phyloP scores from a whole-genome alignment of 1,140 invertebrate genomes.

The Heterodera carotae region DNA sequence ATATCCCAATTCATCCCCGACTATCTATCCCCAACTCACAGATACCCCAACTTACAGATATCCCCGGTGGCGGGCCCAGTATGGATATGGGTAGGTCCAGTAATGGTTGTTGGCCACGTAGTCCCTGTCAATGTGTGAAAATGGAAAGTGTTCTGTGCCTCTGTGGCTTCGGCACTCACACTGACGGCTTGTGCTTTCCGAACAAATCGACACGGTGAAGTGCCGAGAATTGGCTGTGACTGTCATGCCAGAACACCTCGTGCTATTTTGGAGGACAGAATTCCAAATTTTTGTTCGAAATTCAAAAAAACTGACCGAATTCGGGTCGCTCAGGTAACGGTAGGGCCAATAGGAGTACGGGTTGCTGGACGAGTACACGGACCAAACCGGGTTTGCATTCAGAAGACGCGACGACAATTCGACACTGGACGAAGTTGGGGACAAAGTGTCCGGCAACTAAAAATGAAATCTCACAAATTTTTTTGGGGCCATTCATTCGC shows the following conservation, averaged over 20 bases:
- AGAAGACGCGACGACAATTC: conserved; percentile 12
- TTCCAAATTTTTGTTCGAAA: neutral
- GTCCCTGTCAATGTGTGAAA: conserved; percentile 15
- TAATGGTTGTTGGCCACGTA: conserved; percentile 28
- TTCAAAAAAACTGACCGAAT: conserved; percentile 16
- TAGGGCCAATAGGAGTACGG: conserved; percentile 29
- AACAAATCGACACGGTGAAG: conserved; percentile 16
- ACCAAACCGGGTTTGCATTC: conserved; percentile 21
- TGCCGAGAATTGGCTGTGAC: conserved; percentile 12
- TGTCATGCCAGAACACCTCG: conserved; percentile 23
- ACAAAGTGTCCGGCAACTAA: conserved; percentile 20
- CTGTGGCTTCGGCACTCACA: conserved; percentile 14
- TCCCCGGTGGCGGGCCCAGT: conserved; percentile 27
- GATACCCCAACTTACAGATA: conserved; percentile 33
- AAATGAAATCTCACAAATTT: neutral
- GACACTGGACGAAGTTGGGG: conserved; percentile 10
- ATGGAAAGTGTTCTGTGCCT: neutral
- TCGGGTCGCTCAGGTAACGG: conserved; percentile 24
- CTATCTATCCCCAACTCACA: too few species aligned
- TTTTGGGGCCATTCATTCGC: neutral
- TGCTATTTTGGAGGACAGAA: neutral
- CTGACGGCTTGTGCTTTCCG: conserved; percentile 21
- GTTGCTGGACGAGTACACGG: conserved; percentile 18
- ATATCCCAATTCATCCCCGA: too few species aligned
- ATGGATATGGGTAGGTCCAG: conserved; percentile 26